Base-by-base conservation (phyloP, 2,113 vertebrate species). In the Ictalurus furcatus region DNA sequence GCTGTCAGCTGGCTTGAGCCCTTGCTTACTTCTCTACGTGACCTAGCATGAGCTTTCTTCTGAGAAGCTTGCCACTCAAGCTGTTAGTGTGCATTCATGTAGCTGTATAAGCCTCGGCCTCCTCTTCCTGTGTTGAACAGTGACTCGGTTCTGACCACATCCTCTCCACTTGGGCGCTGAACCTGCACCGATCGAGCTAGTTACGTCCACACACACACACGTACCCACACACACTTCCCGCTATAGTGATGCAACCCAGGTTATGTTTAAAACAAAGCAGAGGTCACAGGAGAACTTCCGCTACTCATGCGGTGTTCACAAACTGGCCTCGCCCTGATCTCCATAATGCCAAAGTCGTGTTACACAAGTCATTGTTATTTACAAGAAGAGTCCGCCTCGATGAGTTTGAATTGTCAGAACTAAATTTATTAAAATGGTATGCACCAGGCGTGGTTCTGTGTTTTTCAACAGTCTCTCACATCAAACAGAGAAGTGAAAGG, bases 401-500 rank as follows among this genome's bases (percentile, higher is more conserved):
- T 37, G 76, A 7, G 40, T 78, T 78, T 7, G 9, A 56, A 17
- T 37, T 6, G 17, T 13, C 30, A 21, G 56, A 12, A 12, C 56
- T 37, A 34, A 8, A 11, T 30, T 8, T 8, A 56, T 30, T 16
- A 17, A 56, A 11, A 58, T 19, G 16, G 52, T 30, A 3, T 30
- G 21, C 28, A 8, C 6, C 59, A 86, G 78, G 58, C 19, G 56
- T 56, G 52, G 59, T 85, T 87, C 30, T 25, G 23, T 14, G 48
- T 40, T 65, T 76, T 56, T 48, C 48, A 85, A 84, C 34, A 2
- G 16, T 61, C 34, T 91, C 59, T 80, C n/a, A 11, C 19, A 52
- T 74, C 28, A 59, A 85, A 90, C 23, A 59, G 87, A 91, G 94
- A 94, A 93, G 90, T 92, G 91, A 92, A 90, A 91, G 84, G 44